These are phyloP conservation scores for Toxotes jaculatrix DNA, from an alignment of 2,113 vertebrate species.

Conservation along the genomic window DNA sequence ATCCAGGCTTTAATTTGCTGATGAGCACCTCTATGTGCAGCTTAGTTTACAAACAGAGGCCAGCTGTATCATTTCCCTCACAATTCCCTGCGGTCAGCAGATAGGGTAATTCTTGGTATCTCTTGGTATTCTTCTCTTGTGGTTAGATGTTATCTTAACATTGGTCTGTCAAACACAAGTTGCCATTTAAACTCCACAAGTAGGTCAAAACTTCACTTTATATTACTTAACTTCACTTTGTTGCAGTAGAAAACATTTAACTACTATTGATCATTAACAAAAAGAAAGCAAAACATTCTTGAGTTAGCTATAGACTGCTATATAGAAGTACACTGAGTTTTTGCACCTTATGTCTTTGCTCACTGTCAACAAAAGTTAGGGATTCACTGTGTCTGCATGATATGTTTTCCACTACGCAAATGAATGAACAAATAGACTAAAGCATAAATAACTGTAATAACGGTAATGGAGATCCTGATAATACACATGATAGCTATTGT, in stretches of 20 bases:
- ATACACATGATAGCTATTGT: neutral
- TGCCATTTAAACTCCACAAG: conserved; percentile 24
- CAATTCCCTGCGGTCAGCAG: conserved; percentile 44
- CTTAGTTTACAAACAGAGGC: conserved; percentile 8
- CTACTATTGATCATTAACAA: neutral
- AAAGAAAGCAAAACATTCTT: neutral
- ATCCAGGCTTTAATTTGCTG: neutral
- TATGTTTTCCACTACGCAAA: neutral
- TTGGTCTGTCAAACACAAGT: neutral
- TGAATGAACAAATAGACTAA: neutral
- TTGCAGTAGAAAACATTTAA: neutral
- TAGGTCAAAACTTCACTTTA: conserved; percentile 11
- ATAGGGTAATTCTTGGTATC: conserved; percentile 63
- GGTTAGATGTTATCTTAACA: conserved; percentile 37
- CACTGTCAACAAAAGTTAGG: neutral
- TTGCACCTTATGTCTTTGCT: neutral
- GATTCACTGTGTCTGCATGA: neutral
- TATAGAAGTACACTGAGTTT: neutral
- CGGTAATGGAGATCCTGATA: neutral
- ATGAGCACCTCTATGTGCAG: neutral
- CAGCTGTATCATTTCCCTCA: neutral
- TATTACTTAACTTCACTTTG: neutral
- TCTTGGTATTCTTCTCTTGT: conserved; percentile 56
- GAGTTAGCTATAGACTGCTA: too few species aligned
- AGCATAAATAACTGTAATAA: neutral